Evolutionary conservation across 2,113 vertebrate genomes (phyloP).

Genomic region (Lampris megalopsis): DNA sequence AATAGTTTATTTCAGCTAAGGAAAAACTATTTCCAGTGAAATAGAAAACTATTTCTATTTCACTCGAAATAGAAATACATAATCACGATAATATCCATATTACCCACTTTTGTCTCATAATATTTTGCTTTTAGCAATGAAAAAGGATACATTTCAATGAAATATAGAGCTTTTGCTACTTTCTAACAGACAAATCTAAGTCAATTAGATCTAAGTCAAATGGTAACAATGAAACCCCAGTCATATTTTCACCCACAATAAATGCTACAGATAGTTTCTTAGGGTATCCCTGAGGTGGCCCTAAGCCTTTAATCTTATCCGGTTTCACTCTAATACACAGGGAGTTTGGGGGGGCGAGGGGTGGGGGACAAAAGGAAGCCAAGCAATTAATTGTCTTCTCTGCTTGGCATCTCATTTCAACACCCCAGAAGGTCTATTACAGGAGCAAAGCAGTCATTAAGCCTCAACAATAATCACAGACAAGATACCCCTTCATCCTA

Average conservation of each 20-base stretch:
- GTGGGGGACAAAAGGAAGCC: slow-evolving; percentile 76
- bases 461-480: slow-evolving; percentile 83
- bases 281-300: slow-evolving; percentile 73
- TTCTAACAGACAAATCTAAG: too few relatives aligned
- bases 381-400: slow-evolving; percentile 86
- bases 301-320: slow-evolving; percentile 79
- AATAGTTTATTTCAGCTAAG: too few relatives aligned
- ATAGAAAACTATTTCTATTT: too few relatives aligned
- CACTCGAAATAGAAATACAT: too few relatives aligned
- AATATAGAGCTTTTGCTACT: background rate
- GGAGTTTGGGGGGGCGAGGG: slow-evolving; percentile 48
- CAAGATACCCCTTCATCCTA: slow-evolving; percentile 74
- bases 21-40: too few relatives aligned
- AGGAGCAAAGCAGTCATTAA: slow-evolving; percentile 83
- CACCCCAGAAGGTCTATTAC: slow-evolving; percentile 84
- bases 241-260: slow-evolving; percentile 45
- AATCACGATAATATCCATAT: background rate
- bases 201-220: background rate
- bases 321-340: slow-evolving; percentile 73
- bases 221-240: slow-evolving; percentile 21
- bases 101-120: background rate
- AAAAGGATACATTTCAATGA: too few relatives aligned
- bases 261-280: slow-evolving; percentile 50
- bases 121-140: background rate
- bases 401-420: slow-evolving; percentile 84